Conservation (phyloP, 2,113 vertebrate species). For the Cacatua alba region DNA sequence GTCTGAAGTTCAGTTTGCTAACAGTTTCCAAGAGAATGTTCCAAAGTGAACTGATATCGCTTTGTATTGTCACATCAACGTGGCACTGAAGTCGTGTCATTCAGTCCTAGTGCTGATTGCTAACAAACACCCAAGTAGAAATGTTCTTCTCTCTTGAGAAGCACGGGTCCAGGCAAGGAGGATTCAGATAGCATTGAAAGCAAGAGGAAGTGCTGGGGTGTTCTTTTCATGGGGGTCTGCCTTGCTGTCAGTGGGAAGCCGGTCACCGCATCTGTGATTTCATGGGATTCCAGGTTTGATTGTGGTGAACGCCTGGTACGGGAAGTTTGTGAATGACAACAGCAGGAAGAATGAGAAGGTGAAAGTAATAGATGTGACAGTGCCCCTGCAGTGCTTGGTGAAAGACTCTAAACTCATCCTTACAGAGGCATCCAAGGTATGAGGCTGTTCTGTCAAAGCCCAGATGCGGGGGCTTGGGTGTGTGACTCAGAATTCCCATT, state of each 20-base stretch:
- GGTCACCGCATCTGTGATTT: not conserved
- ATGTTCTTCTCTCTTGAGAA: not conserved
- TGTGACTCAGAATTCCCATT: rapidly evolving
- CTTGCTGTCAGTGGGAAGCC: not conserved
- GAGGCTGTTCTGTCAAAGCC: not conserved
- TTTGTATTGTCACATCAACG: not conserved
- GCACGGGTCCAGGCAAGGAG: not conserved
- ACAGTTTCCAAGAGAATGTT: not conserved
- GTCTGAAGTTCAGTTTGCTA: not conserved
- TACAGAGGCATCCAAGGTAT: conserved; percentile 93
- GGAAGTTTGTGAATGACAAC: conserved; percentile 97
- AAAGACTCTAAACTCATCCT: conserved; percentile 98
- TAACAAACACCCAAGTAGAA: not conserved
- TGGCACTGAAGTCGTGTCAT: not conserved
- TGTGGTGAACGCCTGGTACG: conserved; percentile 96
- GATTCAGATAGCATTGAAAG: not conserved
- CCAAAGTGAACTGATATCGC: not conserved
- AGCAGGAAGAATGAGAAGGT: conserved; percentile 90
- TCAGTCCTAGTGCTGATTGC: not conserved
- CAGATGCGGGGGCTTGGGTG: not conserved
- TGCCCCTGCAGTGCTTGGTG: conserved; percentile 96
- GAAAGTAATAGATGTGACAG: conserved; percentile 95
- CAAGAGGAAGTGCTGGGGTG: not conserved
- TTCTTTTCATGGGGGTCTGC: not conserved
- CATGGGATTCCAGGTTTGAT: conserved; percentile 83